Conservation (phyloP, 2,888 invertebrate genomes). For the Apocheima hispidaria region DNA sequence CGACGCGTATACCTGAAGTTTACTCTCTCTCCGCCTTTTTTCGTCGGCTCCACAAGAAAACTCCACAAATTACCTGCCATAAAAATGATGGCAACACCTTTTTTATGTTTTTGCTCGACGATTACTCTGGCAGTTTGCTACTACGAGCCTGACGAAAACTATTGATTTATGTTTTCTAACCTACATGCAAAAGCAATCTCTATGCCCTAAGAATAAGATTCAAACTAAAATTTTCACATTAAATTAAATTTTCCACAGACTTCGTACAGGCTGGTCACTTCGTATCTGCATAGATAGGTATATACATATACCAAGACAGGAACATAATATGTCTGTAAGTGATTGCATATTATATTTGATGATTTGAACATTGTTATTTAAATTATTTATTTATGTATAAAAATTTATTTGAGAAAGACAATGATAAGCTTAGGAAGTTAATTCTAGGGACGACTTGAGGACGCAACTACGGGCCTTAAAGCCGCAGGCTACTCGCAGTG, state of each 20-base stretch:
- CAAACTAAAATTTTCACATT: neutral
- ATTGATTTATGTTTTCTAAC: conserved; percentile 6
- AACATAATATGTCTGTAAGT: no score
- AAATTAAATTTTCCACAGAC: neutral
- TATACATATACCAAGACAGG: no score
- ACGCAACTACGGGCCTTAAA: no score
- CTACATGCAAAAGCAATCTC: neutral
- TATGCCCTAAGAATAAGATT: neutral
- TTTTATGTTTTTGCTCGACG: conserved; percentile 12
- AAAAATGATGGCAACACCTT: conserved; percentile 12
- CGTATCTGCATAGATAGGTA: no score
- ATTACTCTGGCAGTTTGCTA: neutral
- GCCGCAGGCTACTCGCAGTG: no score
- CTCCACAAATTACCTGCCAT: neutral
- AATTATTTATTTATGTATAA: no score
- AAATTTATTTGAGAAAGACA: no score
- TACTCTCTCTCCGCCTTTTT: neutral
- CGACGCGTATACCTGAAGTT: neutral
- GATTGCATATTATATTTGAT: no score
- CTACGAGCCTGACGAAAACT: conserved; percentile 14
- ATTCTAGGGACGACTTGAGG: no score
- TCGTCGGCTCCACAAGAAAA: neutral
- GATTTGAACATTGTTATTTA: no score
- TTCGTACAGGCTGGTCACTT: no score
- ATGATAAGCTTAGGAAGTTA: no score